A percentile compares a stretch with the other conserved stretches of the same genome.
Conservation (phyloP, 2,888 invertebrate genomes). For the Tridacna crocea region DNA sequence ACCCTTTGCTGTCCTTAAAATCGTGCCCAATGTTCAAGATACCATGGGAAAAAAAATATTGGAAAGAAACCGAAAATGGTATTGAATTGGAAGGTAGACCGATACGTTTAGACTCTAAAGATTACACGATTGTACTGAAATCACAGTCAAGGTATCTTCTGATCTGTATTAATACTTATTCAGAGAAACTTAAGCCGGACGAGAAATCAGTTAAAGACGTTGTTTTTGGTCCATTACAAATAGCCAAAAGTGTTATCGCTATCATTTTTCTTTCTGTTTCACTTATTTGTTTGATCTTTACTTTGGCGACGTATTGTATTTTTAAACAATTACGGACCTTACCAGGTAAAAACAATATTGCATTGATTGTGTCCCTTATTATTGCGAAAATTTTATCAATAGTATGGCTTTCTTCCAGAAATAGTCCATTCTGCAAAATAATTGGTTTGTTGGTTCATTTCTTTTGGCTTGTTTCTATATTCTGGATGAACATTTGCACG, state of each 20-base stretch:
- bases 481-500: slow-evolving; percentile 46
- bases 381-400: slow-evolving; percentile 17
- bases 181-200: too few species aligned
- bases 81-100: too few species aligned
- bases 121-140: too few species aligned
- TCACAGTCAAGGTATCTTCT: too few species aligned
- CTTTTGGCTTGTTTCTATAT: slow-evolving; percentile 21
- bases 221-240: too few species aligned
- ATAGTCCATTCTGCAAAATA: slow-evolving; percentile 25
- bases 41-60: too few species aligned
- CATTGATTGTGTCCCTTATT: slow-evolving; percentile 29
- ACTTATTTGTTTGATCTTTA: not conserved
- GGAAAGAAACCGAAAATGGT: too few species aligned
- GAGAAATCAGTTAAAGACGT: too few species aligned
- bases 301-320: not conserved
- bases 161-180: too few species aligned
- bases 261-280: not conserved
- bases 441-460: slow-evolving; percentile 47
- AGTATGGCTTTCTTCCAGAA: slow-evolving; percentile 1
- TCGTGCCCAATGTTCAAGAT: too few species aligned
- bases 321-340: not conserved
- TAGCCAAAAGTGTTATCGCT: not conserved
- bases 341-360: not conserved
- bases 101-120: too few species aligned
- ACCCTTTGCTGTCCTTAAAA: too few species aligned